Percentiles rank a stretch among this genome's conserved stretches.
These are phyloP conservation scores for Philereme transversata DNA, from an alignment of 2,888 invertebrate genomes.

Conservation along the genomic window DNA sequence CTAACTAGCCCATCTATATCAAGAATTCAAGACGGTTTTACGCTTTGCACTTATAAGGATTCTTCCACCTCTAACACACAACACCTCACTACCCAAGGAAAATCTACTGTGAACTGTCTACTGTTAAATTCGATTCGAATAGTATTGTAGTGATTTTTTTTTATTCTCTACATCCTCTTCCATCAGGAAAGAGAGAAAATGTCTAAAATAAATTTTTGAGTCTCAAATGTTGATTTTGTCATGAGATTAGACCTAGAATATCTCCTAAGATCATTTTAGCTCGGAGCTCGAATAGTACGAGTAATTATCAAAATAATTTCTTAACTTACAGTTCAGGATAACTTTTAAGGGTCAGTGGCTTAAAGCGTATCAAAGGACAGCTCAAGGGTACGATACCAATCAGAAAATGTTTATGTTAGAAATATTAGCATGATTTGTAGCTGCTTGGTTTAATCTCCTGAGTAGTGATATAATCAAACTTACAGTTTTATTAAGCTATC, in stretches of 20 bases:
- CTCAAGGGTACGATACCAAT: slow-evolving; percentile 9
- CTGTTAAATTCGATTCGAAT: too few species aligned
- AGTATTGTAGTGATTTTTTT: too few species aligned
- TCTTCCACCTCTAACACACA: slow-evolving; percentile 29
- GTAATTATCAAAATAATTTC: background rate
- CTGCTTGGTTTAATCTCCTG: background rate
- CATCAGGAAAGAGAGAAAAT: too few species aligned
- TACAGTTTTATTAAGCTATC: slow-evolving; percentile 68
- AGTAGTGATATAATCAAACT: slow-evolving; percentile 34
- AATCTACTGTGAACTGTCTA: too few species aligned
- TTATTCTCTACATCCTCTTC: too few species aligned
- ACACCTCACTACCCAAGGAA: too few species aligned
- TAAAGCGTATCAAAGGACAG: background rate
- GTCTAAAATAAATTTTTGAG: too few species aligned
- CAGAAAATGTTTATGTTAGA: slow-evolving; percentile 10
- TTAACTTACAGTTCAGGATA: background rate
- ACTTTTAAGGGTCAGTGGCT: slow-evolving; percentile 12
- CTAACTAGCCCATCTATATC: too few species aligned
- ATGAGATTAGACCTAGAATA: too few species aligned
- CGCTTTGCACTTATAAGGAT: slow-evolving; percentile 54
- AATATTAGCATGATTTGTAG: slow-evolving; percentile 9
- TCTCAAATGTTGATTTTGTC: too few species aligned
- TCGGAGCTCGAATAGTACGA: background rate
- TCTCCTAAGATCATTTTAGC: background rate
- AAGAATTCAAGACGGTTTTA: slow-evolving; percentile 52